These are phyloP conservation scores for Limosa lapponica DNA, from an alignment of 2,797 vertebrate genomes.

Conservation along the genomic window DNA sequence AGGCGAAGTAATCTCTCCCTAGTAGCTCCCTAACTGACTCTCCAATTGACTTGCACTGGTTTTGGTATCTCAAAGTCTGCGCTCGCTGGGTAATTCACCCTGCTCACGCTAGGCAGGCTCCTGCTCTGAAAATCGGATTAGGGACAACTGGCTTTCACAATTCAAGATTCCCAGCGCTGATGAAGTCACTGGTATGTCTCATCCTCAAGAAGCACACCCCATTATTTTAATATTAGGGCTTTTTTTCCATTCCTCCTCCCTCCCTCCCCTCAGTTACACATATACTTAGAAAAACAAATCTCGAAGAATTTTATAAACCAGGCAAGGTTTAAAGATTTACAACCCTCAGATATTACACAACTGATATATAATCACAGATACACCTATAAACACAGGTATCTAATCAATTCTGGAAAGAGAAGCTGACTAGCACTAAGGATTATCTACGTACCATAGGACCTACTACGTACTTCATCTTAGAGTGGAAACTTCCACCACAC, in stretches of 20 bases:
- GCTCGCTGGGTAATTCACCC: neutral
- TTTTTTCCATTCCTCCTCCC: neutral
- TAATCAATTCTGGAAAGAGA: neutral
- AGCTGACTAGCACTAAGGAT: neutral
- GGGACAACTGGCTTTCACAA: neutral
- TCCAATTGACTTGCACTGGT: neutral
- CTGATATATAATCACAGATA: neutral
- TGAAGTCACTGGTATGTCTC: neutral
- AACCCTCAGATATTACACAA: neutral
- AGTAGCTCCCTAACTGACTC: neutral
- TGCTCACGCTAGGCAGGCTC: neutral
- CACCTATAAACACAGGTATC: neutral
- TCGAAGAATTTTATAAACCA: neutral
- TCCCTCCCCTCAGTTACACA: neutral
- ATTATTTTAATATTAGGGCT: rapidly evolving
- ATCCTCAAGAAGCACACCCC: neutral
- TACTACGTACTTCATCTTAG: rapidly evolving
- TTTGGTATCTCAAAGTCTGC: neutral
- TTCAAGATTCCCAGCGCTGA: neutral
- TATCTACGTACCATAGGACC: neutral
- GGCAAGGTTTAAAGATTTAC: neutral
- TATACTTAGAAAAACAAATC: neutral
- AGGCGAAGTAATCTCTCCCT: neutral
- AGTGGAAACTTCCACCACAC: neutral
- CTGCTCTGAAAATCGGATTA: neutral